Conservation (phyloP, 2,888 invertebrate genomes). For the Coelinius sp. region DNA sequence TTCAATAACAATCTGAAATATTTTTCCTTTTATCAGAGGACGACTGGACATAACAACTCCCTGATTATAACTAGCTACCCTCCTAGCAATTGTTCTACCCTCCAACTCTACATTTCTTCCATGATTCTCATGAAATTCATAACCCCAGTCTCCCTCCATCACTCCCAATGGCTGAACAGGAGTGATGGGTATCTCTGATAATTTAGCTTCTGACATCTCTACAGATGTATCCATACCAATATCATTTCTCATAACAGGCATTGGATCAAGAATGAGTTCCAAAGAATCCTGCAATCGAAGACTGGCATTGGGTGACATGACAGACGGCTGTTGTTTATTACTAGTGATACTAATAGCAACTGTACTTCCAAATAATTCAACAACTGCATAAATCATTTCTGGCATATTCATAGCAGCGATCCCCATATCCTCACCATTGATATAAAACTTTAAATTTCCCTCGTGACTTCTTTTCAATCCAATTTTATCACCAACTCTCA, state of each 20-base stretch:
- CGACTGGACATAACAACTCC: conserved; percentile 72
- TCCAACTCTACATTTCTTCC: conserved; percentile 86
- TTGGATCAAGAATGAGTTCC: conserved; percentile 75
- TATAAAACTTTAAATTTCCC: conserved; percentile 79
- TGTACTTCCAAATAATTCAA: conserved; percentile 86
- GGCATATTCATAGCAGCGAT: conserved; percentile 83
- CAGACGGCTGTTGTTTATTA: conserved; percentile 73
- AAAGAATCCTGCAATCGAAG: conserved; percentile 75
- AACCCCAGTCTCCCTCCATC: conserved; percentile 67
- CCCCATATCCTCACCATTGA: conserved; percentile 88
- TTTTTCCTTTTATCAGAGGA: conserved; percentile 65
- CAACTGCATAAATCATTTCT: conserved; percentile 86
- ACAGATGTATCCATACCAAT: conserved; percentile 67
- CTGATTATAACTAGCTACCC: conserved; percentile 78
- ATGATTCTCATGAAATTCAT: conserved; percentile 86
- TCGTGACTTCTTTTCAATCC: conserved; percentile 83
- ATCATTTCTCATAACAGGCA: conserved; percentile 68
- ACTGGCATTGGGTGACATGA: conserved; percentile 71
- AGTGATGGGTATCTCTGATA: conserved; percentile 59
- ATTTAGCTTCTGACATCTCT: conserved; percentile 65
- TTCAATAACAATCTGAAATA: conserved; percentile 77
- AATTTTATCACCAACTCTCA: conserved; percentile 84
- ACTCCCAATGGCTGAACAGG: conserved; percentile 51
- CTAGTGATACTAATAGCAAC: conserved; percentile 83
- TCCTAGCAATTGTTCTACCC: conserved; percentile 77